Conservation (phyloP, 2,797 vertebrate species). For the Pseudocheirus occidentalis region DNA sequence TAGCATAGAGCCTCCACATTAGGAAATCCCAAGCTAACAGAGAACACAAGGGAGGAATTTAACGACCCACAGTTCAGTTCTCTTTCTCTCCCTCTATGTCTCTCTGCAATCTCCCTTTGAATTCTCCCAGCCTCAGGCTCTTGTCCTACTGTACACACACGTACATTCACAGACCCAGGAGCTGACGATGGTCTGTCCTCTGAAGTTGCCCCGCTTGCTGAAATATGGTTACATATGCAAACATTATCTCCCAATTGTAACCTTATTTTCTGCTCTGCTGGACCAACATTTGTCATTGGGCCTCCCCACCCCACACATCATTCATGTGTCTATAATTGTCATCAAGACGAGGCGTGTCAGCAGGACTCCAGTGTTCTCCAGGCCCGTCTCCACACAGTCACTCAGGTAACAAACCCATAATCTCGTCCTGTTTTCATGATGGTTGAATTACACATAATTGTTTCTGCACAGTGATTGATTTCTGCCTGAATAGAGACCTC, state of each 20-base stretch:
- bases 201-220: constrained; percentile 85
- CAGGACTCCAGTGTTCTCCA: constrained; percentile 85
- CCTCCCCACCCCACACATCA: constrained; percentile 86
- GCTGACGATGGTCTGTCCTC: constrained; percentile 81
- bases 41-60: neutral
- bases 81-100: constrained; percentile 8
- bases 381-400: constrained; percentile 87
- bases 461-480: constrained; percentile 98
- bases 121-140: constrained; percentile 1
- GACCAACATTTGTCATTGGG: constrained; percentile 92
- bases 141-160: neutral
- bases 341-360: constrained; percentile 87
- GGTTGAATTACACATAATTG: constrained; percentile 99
- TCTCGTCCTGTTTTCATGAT: constrained; percentile 93
- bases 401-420: constrained; percentile 99
- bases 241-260: constrained; percentile 98
- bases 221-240: constrained; percentile 98
- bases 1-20: neutral
- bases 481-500: constrained; percentile 94
- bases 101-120: constrained; percentile 9
- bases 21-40: neutral
- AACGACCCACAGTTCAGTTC: neutral
- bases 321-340: constrained; percentile 88
- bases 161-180: constrained; percentile 43
- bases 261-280: constrained; percentile 98